Evolutionary conservation across 2,113 vertebrate genomes (phyloP).

Genomic region (Elanoides forficatus): DNA sequence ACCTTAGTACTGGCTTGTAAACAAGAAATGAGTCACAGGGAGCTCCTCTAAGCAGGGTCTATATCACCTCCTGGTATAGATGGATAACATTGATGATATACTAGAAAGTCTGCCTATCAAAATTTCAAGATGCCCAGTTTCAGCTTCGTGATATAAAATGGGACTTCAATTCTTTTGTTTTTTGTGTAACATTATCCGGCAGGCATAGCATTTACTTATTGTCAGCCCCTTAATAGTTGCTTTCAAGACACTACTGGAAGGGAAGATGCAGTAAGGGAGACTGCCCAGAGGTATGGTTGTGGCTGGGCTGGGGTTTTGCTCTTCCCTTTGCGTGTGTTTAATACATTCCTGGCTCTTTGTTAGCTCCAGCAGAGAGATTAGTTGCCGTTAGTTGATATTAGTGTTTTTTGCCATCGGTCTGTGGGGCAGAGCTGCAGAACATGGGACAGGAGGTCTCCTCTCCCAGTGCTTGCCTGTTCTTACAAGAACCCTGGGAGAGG

Average conservation of each 20-base stretch:
- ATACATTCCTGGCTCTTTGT: background rate
- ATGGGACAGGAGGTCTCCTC: background rate
- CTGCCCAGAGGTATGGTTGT: background rate
- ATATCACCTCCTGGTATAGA: background rate
- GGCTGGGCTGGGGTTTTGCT: background rate
- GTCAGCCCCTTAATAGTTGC: background rate
- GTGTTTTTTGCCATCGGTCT: background rate
- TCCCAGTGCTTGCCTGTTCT: background rate
- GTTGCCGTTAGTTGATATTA: background rate
- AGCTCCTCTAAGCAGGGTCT: background rate
- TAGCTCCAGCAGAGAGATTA: background rate
- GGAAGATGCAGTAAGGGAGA: background rate
- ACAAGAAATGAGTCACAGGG: background rate
- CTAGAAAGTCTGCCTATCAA: background rate
- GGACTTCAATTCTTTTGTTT: background rate
- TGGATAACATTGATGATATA: background rate
- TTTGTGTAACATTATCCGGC: background rate
- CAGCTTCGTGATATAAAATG: background rate
- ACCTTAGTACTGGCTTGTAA: background rate
- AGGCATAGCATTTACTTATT: background rate
- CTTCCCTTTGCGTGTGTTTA: background rate
- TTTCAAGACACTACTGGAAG: background rate
- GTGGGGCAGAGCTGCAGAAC: background rate
- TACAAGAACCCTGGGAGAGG: background rate
- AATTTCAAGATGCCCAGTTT: background rate